phyloP scores from a whole-genome alignment of 2,797 vertebrate genomes.

The Echiichthys vipera region DNA sequence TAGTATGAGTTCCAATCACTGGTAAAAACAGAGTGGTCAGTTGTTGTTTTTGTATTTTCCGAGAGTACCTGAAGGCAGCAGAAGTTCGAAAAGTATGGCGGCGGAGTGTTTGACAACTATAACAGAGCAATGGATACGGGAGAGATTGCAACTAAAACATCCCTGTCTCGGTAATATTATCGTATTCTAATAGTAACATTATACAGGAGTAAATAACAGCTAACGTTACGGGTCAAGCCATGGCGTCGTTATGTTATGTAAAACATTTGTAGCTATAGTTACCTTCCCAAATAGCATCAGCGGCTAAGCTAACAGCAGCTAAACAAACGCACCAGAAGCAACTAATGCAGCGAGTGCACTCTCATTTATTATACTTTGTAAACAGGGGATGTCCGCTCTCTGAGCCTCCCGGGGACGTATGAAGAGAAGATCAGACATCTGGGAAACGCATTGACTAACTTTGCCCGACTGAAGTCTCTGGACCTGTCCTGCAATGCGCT shows the following conservation, averaged over 20 bases:
- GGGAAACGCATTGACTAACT: slow-evolving; percentile 85
- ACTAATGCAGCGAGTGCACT: no score
- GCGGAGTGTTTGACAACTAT: slow-evolving; percentile 69
- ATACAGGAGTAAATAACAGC: neutral
- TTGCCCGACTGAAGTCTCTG: slow-evolving; percentile 85
- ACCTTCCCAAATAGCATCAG: neutral
- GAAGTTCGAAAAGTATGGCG: slow-evolving; percentile 84
- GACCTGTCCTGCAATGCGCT: slow-evolving; percentile 90
- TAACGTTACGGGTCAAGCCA: neutral
- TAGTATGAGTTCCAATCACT: no score
- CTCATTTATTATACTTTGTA: neutral
- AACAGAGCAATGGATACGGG: slow-evolving; percentile 85
- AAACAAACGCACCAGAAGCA: neutral
- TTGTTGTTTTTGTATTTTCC: neutral
- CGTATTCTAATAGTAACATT: neutral
- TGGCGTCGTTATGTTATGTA: neutral
- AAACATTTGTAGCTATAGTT: neutral
- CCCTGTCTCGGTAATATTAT: slow-evolving; percentile 75
- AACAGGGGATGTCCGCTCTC: slow-evolving; percentile 84
- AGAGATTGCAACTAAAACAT: slow-evolving; percentile 76
- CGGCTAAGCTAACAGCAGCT: slow-evolving; percentile 50
- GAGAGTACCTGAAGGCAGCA: slow-evolving; percentile 26
- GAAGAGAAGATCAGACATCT: slow-evolving; percentile 87
- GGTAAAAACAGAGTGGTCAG: no score
- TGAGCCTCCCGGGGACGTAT: slow-evolving; percentile 85